Conservation (phyloP, 1,140 invertebrate genomes). For the Rhagoletis pomonella region DNA sequence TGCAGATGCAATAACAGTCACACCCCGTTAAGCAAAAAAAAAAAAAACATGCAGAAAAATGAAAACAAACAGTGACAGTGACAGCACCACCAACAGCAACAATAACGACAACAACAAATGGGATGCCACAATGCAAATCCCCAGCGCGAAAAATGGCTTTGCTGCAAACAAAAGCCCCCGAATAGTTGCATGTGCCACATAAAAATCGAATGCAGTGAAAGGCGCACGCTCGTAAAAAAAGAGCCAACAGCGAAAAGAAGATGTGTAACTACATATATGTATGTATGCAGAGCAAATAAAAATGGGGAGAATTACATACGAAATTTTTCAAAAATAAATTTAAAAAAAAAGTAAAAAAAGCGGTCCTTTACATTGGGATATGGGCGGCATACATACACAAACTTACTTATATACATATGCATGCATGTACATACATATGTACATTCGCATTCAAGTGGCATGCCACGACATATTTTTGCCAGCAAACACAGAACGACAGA, state of each 20-base stretch:
- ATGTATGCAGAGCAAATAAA: background rate
- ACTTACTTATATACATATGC: background rate
- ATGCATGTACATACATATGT: background rate
- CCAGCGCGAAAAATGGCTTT: background rate
- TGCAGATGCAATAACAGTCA: constrained; percentile 51
- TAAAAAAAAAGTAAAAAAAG: too few relatives aligned
- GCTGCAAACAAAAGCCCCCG: background rate
- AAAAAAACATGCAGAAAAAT: background rate
- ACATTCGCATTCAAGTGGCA: background rate
- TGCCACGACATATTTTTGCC: background rate
- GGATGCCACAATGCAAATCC: constrained; percentile 39
- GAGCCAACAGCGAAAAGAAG: constrained; percentile 11
- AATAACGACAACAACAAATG: constrained; percentile 28
- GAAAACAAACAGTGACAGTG: background rate
- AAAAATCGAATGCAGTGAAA: constrained; percentile 13
- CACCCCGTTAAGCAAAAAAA: background rate
- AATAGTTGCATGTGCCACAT: constrained; percentile 40
- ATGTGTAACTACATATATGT: background rate
- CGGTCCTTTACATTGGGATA: background rate
- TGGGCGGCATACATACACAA: background rate
- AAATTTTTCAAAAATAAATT: too few relatives aligned
- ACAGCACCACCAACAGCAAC: background rate
- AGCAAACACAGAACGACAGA: background rate
- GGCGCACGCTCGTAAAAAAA: constrained; percentile 40
- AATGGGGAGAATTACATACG: too few relatives aligned